Percentiles rank a stretch among this genome's conserved stretches.
These are phyloP conservation scores for Lithophane leautieri DNA, from an alignment of 2,888 invertebrate genomes.

Conservation along the genomic window DNA sequence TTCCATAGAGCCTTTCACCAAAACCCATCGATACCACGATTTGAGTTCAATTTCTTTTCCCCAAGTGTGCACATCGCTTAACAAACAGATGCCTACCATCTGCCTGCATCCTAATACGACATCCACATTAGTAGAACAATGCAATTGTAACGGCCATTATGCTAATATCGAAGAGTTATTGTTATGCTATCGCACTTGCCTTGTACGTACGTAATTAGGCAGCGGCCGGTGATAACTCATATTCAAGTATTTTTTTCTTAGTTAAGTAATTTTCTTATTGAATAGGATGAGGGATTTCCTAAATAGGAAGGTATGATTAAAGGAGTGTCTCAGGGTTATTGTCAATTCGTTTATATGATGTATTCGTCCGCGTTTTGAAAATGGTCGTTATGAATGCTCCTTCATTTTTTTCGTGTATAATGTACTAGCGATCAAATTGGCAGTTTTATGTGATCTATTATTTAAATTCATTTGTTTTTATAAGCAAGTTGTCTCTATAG, in stretches of 20 bases:
- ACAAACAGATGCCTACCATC: slow-evolving; percentile 68
- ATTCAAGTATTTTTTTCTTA: slow-evolving; percentile 36
- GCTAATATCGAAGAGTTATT: slow-evolving; percentile 64
- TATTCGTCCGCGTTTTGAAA: slow-evolving; percentile 34
- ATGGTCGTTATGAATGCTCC: neutral
- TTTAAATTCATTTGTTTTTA: neutral
- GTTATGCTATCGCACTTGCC: slow-evolving; percentile 58
- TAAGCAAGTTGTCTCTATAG: neutral
- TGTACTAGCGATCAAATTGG: slow-evolving; percentile 11
- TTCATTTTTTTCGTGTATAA: slow-evolving; percentile 21
- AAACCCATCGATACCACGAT: neutral
- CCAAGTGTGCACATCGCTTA: slow-evolving; percentile 46
- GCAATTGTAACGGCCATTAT: slow-evolving; percentile 64
- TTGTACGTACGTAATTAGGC: slow-evolving; percentile 60
- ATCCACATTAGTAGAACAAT: slow-evolving; percentile 66
- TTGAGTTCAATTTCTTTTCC: slow-evolving; percentile 32
- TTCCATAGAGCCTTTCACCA: neutral
- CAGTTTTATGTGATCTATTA: slow-evolving; percentile 12
- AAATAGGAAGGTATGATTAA: slow-evolving; percentile 42
- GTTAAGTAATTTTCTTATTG: slow-evolving; percentile 47
- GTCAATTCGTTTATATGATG: slow-evolving; percentile 27
- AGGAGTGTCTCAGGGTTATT: slow-evolving; percentile 28
- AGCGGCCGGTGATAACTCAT: slow-evolving; percentile 56
- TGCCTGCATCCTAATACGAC: slow-evolving; percentile 65
- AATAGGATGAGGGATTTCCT: slow-evolving; percentile 33